Evolutionary conservation across 2,888 invertebrate species (phyloP).

Genomic region (Lithodes maja): DNA sequence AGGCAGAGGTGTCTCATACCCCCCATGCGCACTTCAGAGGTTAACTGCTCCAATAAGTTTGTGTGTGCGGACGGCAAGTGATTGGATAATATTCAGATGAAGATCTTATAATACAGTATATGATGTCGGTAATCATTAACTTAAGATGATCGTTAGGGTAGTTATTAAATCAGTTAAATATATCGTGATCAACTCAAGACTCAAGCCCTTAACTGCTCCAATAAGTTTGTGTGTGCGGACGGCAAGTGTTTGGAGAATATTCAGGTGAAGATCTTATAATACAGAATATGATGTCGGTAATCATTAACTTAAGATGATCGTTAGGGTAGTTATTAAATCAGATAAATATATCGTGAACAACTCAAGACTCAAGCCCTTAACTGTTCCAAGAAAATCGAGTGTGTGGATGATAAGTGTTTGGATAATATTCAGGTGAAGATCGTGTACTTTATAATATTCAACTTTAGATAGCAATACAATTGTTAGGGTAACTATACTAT

Average conservation of each 20-base stretch:
- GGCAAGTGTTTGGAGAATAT: conserved; percentile 79
- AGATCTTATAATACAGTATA: neutral
- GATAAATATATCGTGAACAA: too few species aligned
- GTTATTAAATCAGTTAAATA: too few species aligned
- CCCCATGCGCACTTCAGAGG: neutral
- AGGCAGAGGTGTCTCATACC: too few species aligned
- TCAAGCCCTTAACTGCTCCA: conserved; percentile 75
- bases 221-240: conserved; percentile 80
- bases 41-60: conserved; percentile 78
- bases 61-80: conserved; percentile 81
- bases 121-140: too few species aligned
- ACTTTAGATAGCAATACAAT: too few species aligned
- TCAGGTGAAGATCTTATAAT: conserved; percentile 17
- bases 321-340: too few species aligned
- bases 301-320: too few species aligned
- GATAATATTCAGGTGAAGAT: conserved; percentile 72
- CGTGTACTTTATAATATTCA: too few species aligned
- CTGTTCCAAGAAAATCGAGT: conserved; percentile 76
- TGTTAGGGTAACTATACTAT: too few species aligned
- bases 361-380: too few species aligned
- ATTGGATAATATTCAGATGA: conserved; percentile 74
- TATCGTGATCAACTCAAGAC: neutral
- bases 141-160: too few species aligned
- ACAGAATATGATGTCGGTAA: too few species aligned
- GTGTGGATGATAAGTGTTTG: conserved; percentile 81